Base-by-base conservation (phyloP, 2,797 vertebrate genomes). In the Meriones psammophilus region DNA sequence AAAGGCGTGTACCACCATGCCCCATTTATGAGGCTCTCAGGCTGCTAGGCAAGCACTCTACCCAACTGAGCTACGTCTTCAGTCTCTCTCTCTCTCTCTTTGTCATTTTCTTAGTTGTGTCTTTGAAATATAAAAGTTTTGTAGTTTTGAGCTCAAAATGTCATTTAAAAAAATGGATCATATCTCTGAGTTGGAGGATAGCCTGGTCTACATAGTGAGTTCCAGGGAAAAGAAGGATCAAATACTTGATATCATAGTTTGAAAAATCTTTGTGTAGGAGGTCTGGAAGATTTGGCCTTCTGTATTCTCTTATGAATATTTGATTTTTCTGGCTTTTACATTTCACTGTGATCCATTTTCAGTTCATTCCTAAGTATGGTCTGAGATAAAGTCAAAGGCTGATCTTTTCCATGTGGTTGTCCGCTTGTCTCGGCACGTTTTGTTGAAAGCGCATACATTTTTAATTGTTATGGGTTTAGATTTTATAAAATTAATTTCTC, bases 51-150 rank as follows among this genome's bases (percentile, higher is more conserved):
- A 74, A 74, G 15, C 26, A 8, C 69, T 60, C 36, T 58, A 39
- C 28, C 28, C 54, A 33, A 30, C 36, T 33, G 85, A 73, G 24
- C 86, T 20, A 6, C 9, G 20, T 18, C 68, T 74, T 58, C 17
- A 22, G 56, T 10, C 18, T 91, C 26, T 6, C 0, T 42, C 42
- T 42, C 42, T 42, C 42, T 42, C 50, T 50, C 17, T 14, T 87
- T 91, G 76, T 93, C 42, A 88, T 96, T 96, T 36, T 50, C 28
- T 80, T 90, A 77, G 30, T 76, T 5, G 8, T 88, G 14, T 84
- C 50, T 95, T 80, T 85, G 42, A 95, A 76, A 33, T 74, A 28
- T 78, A 74, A 86, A 76, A 58, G 13, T 80, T 96, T 88, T 88
- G 60, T 86, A 80, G 96, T 88, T 94, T 81, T 88, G 39, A 93